Base-by-base conservation (phyloP, 2,888 invertebrate species). In the Drosophila mayaguana region DNA sequence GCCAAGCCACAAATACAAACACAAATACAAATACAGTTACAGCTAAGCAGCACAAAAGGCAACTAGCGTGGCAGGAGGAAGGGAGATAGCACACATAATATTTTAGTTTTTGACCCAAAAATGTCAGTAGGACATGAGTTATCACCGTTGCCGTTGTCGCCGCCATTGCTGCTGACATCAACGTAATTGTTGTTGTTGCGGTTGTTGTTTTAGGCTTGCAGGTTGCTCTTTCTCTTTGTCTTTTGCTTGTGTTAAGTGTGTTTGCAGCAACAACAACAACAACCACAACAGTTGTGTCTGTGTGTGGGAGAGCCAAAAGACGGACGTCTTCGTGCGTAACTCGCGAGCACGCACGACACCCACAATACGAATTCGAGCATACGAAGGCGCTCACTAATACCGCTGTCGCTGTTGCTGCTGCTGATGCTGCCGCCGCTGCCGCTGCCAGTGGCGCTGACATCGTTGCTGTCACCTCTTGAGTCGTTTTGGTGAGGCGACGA, bases 81-180 rank as follows among this genome's bases (percentile, higher is more conserved):
- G 50, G 45, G 55, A 48, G 63, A 50, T 45, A 50, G 54, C 63
- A 60, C 75, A 86, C 79, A 89, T 76, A 85, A 88, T 86, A 90
- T 90, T 90, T 88, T 85, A 80, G 89, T 81, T 83, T 86, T 78
- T 89, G 91, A 89, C 89, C 89, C 87, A 90, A 90, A 89, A 90
- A 86, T 83, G 89, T 90, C 89, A 89, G 84, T 84, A 55, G 89
- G 81, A 81, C 87, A 90, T 83, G 88, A 90, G 79, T 90, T 88
- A 86, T 90, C 90, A 87, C 89, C 76, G 78, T 62, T 80, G 78
- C 63, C 66, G 64, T 48, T 65, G 71, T 14, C 72, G 55, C 14
- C 56, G 76, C 84, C 84, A 67, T 75, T 80, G 63, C 76, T 56
- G 61, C 67, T 70, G 77, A 68, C 73, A 77, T 81, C 71, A 75